Evolutionary conservation across 2,113 vertebrate species (phyloP).

Genomic region (Equus przewalskii): DNA sequence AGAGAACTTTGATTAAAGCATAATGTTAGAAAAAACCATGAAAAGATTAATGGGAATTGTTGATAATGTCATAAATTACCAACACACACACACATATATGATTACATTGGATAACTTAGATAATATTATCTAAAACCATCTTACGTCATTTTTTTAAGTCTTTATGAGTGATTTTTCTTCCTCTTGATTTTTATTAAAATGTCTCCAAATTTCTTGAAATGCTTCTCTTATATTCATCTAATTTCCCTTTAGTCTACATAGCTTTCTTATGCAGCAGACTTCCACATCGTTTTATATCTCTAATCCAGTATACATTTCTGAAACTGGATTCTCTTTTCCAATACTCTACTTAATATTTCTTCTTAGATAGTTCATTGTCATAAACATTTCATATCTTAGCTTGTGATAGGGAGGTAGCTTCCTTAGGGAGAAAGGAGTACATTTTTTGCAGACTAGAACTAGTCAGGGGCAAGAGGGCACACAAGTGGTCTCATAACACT

Average conservation of each 20-base stretch:
- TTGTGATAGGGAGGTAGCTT: background rate
- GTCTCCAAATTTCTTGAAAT: slow-evolving; percentile 7
- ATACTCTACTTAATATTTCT: background rate
- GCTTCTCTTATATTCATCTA: background rate
- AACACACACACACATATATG: background rate
- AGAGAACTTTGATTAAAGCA: background rate
- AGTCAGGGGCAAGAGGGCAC: background rate
- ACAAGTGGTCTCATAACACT: background rate
- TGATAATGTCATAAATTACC: background rate
- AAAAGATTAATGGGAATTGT: slow-evolving; percentile 11
- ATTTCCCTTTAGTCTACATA: background rate
- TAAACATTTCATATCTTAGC: background rate
- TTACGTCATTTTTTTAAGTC: background rate
- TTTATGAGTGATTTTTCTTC: background rate
- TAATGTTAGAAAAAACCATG: background rate
- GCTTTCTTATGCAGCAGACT: background rate
- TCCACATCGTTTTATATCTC: background rate
- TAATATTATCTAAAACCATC: background rate
- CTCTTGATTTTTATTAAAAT: background rate
- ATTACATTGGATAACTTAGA: background rate
- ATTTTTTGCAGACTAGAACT: background rate
- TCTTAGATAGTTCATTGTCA: background rate
- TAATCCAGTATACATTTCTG: background rate
- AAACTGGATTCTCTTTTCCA: background rate
- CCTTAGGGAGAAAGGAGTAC: background rate